phyloP scores from a whole-genome alignment of 2,113 vertebrate genomes.

The Fulica atra region DNA sequence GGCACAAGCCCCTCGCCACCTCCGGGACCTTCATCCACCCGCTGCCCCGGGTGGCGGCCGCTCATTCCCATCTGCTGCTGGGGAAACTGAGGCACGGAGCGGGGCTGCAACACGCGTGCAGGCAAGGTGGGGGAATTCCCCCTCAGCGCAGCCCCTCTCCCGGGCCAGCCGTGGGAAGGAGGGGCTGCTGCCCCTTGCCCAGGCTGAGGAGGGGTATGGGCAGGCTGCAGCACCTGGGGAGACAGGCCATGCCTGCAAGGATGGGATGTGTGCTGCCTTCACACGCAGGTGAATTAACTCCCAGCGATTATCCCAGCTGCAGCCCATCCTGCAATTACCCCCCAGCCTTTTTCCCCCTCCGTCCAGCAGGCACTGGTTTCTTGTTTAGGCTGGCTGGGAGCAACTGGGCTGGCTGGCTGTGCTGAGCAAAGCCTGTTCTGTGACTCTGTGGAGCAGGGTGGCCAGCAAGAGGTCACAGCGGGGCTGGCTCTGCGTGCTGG shows the following conservation, averaged over 20 bases:
- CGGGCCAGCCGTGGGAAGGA: no score
- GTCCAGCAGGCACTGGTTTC: accelerated
- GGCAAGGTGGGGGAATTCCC: neutral
- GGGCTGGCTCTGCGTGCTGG: accelerated
- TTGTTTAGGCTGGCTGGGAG: accelerated
- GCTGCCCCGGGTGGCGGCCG: accelerated
- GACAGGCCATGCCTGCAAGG: neutral
- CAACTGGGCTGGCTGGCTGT: accelerated
- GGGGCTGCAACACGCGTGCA: accelerated
- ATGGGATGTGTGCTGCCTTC: neutral
- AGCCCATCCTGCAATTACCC: neutral
- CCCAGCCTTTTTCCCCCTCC: accelerated
- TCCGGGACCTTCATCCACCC: accelerated
- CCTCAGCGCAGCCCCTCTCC: neutral
- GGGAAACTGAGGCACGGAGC: neutral
- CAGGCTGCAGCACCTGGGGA: accelerated
- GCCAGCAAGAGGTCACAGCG: accelerated
- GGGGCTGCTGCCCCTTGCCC: accelerated
- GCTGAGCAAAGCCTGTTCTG: accelerated
- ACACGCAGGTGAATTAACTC: neutral
- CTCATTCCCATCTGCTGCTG: neutral
- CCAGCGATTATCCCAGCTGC: neutral
- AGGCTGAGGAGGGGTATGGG: neutral
- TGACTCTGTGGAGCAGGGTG: accelerated
- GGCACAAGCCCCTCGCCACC: neutral